Percentiles rank a stretch among this genome's conserved stretches.
phyloP scores from a whole-genome alignment of 2,797 vertebrate species.

The Esox masquinongy region DNA sequence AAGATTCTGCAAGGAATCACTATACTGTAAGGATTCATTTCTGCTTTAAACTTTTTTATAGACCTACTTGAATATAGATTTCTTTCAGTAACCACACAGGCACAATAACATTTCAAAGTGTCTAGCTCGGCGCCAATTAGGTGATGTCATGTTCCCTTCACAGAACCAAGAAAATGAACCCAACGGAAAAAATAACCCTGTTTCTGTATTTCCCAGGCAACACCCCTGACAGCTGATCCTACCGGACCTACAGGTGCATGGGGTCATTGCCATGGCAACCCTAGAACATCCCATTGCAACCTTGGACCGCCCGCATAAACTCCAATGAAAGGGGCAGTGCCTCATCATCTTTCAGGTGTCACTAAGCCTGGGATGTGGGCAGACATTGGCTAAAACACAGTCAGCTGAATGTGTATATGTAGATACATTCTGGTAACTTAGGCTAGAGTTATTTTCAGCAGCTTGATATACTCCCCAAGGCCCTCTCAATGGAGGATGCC shows the following conservation, averaged over 20 bases:
- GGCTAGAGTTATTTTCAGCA: not conserved
- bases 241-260: slow-evolving; percentile 30
- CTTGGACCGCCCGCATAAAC: not conserved
- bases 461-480: not conserved
- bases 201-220: slow-evolving; percentile 20
- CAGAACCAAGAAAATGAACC: not conserved
- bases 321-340: slow-evolving; percentile 26
- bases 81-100: not conserved
- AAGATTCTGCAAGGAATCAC: not conserved
- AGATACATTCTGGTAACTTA: not conserved
- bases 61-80: not conserved
- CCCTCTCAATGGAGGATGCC: not conserved
- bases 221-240: slow-evolving; percentile 43
- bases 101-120: not conserved
- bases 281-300: slow-evolving; percentile 9
- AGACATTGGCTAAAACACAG: not conserved
- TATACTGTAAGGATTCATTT: not conserved
- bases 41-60: slow-evolving; percentile 9
- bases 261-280: slow-evolving; percentile 43
- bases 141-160: not conserved
- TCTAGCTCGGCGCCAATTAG: not conserved
- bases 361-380: slow-evolving; percentile 5
- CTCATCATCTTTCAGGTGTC: slow-evolving; percentile 28
- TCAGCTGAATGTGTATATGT: not conserved
- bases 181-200: not conserved